These are phyloP conservation scores for Danio kyathit DNA, from an alignment of 2,797 vertebrate genomes.

Conservation along the genomic window DNA sequence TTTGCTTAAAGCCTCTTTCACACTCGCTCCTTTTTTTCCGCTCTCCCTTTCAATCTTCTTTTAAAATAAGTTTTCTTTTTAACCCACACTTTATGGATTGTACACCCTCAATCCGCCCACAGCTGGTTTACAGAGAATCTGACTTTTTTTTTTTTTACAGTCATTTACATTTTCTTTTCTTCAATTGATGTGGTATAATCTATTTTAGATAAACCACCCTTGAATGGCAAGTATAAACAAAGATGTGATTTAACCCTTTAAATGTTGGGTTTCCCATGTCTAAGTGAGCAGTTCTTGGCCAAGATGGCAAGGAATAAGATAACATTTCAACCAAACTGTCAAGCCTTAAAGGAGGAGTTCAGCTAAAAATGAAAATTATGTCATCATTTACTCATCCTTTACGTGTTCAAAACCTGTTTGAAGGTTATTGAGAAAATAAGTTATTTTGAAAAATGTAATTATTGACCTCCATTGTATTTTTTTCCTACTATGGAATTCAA, in stretches of 20 bases:
- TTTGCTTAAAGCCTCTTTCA: constrained; percentile 41
- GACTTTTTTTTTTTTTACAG: neutral
- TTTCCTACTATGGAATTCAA: too few relatives aligned
- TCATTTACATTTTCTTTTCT: neutral
- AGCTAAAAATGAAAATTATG: too few relatives aligned
- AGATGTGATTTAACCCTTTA: neutral
- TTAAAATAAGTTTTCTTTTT: neutral
- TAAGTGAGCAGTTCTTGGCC: neutral
- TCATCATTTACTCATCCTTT: too few relatives aligned
- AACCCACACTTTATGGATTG: constrained; percentile 22
- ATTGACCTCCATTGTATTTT: too few relatives aligned
- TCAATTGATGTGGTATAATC: constrained; percentile 6
- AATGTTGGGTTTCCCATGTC: neutral
- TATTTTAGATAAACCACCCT: neutral
- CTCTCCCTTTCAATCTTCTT: constrained; percentile 1
- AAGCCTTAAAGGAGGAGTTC: neutral
- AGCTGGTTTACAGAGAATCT: neutral
- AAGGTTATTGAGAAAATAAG: too few relatives aligned
- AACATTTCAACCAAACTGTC: neutral
- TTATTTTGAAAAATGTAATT: too few relatives aligned
- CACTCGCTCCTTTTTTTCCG: neutral
- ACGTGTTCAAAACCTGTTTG: too few relatives aligned
- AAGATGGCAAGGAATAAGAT: neutral
- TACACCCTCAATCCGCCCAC: constrained; percentile 9
- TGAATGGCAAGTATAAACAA: neutral